A percentile compares a stretch with the other conserved stretches of the same genome.
phyloP scores from a whole-genome alignment of 2,888 invertebrate genomes.

The Tipula helvola region DNA sequence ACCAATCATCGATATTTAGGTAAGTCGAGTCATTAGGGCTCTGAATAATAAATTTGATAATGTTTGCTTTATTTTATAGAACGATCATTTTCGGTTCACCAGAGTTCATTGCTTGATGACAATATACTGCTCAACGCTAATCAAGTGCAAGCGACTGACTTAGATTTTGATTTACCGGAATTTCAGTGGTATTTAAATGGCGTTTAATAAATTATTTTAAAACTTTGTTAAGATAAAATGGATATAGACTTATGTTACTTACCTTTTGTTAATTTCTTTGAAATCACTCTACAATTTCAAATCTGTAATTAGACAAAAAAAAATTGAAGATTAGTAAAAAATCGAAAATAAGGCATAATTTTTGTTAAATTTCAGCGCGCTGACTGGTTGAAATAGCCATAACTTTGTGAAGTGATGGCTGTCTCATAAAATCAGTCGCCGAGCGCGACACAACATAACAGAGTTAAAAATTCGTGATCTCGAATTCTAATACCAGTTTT shows the following conservation, averaged over 20 bases:
- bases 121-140: background rate
- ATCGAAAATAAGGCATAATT: background rate
- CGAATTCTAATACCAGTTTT: no score
- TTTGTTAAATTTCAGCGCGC: no score
- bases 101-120: background rate
- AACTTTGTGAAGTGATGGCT: no score
- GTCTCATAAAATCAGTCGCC: no score
- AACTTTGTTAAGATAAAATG: background rate
- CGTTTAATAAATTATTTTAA: background rate
- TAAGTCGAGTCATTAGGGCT: background rate
- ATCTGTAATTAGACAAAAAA: background rate
- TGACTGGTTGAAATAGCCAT: no score
- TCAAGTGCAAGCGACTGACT: background rate
- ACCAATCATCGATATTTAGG: background rate
- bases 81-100: background rate
- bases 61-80: background rate
- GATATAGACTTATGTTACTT: background rate
- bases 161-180: background rate
- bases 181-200: background rate
- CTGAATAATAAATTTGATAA: no score
- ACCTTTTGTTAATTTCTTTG: background rate
- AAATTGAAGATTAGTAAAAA: background rate
- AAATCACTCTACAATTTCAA: background rate
- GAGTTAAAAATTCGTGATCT: no score
- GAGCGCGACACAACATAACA: no score